Base-by-base conservation (phyloP, 2,888 invertebrate genomes). In the Ethmia dodecea region DNA sequence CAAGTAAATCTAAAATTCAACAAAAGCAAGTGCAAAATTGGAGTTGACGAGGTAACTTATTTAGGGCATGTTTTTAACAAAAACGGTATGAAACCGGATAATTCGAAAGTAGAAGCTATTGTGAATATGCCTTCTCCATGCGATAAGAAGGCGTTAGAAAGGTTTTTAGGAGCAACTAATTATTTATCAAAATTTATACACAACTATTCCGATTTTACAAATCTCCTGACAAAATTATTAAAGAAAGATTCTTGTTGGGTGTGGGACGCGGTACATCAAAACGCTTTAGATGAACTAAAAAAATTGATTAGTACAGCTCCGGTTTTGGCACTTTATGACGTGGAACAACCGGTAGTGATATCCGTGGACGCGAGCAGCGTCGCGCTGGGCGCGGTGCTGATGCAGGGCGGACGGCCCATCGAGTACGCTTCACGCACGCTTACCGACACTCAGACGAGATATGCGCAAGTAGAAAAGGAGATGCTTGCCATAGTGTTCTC, bases 321-420 rank as follows among this genome's bases (percentile, higher is more conserved):
- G 3, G 37, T 33, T 6, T 15, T 37, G 24, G 34, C 44, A 9
- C 22, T 42, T 30, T 47, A 36, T 30, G 36, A 39, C 11, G 31
- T 15, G n/a, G n/a, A n/a, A n/a, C n/a, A n/a, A n/a, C n/a, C n/a
- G n/a, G n/a, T n/a, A n/a, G n/a, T n/a, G n/a, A n/a, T n/a, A n/a
- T n/a, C n/a, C n/a, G n/a, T n/a, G n/a, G n/a, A n/a, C n/a, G n/a
- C n/a, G n/a, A n/a, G 35, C 16, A 10, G 35, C 24, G 34, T 13
- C 3, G 49, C 43, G 22, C 29, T 51, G 25, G 49, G 53, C 18
- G 50, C 52, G 3, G 47, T 46, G 22, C 34, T 49, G 14, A n/a
- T 50, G 35, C 50, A 53, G 37, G 35, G 18, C 31, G 45, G 42
- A n/a, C 44, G 44, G 2, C 44, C 47, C 6, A 41, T 50, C 5